These are phyloP conservation scores for Zalophus californianus DNA, from an alignment of 2,797 vertebrate genomes.

Conservation along the genomic window DNA sequence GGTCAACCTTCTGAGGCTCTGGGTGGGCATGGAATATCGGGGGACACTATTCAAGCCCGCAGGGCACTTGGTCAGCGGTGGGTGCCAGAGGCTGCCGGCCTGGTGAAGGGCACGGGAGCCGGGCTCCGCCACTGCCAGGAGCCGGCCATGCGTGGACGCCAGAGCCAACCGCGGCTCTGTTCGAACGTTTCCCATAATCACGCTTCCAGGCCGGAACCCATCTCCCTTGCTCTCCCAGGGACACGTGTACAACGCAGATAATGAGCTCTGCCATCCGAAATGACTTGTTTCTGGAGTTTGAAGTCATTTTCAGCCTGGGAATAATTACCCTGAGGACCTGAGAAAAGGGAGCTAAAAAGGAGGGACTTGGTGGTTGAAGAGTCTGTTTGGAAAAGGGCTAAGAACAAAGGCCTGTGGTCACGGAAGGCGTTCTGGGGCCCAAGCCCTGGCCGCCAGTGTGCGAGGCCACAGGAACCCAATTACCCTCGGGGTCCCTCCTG, in stretches of 20 bases:
- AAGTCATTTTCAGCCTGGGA: slow-evolving; percentile 56
- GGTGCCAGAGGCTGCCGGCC: not conserved
- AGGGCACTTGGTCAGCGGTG: rapidly evolving
- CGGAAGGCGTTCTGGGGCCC: not conserved
- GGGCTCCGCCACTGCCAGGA: not conserved
- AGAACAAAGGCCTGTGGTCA: not conserved
- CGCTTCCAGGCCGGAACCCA: rapidly evolving
- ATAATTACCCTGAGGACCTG: slow-evolving; percentile 41
- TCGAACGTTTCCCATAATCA: not conserved
- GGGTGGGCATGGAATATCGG: not conserved
- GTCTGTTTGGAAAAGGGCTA: not conserved
- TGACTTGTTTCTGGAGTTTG: slow-evolving; percentile 28
- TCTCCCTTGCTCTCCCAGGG: not conserved
- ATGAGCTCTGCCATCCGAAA: not conserved
- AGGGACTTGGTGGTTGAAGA: rapidly evolving
- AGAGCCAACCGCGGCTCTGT: not conserved
- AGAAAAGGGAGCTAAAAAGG: not conserved
- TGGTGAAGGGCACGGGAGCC: not conserved
- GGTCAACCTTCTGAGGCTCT: not conserved
- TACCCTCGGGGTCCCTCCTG: not conserved
- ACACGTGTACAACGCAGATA: not conserved
- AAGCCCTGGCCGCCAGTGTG: not conserved
- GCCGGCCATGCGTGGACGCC: rapidly evolving
- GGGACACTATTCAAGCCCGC: rapidly evolving
- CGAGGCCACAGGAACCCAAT: not conserved